Conservation (phyloP, 1,140 invertebrate genomes). For the Drosophila cardini region DNA sequence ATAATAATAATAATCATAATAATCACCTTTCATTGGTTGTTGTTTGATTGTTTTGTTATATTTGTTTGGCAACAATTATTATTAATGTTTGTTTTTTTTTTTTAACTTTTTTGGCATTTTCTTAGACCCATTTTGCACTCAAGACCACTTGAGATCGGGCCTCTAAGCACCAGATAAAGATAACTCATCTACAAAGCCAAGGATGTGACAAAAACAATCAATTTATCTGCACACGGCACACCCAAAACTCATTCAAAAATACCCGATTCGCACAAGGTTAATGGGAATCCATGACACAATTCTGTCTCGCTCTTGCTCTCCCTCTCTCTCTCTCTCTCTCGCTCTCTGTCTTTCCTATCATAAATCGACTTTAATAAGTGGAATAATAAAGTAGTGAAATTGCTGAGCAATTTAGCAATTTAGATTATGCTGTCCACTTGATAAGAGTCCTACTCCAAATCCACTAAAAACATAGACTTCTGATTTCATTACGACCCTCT, state of each 20-base stretch:
- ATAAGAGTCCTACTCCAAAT: conserved; percentile 11
- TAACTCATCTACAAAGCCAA: conserved; percentile 11
- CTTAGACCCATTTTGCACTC: conserved; percentile 27
- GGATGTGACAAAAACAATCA: conserved; percentile 11
- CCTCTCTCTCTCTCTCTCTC: background rate
- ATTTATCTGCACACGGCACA: conserved; percentile 27
- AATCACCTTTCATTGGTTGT: conserved; percentile 35
- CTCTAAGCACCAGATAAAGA: conserved; percentile 1
- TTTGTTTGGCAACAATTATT: conserved; percentile 46
- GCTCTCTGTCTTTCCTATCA: background rate
- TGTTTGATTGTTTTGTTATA: conserved; percentile 26
- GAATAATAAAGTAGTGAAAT: conserved; percentile 7
- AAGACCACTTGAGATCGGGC: conserved; percentile 21
- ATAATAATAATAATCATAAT: conserved; percentile 19
- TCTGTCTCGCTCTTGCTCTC: background rate
- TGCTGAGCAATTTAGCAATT: background rate
- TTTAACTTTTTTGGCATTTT: conserved; percentile 5
- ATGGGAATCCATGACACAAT: conserved; percentile 4
- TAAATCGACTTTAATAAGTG: conserved; percentile 13
- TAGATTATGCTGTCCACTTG: conserved; percentile 14
- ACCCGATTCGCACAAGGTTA: conserved; percentile 5
- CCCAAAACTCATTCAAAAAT: background rate
- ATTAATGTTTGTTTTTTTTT: conserved; percentile 5
- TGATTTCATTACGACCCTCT: conserved; percentile 5
- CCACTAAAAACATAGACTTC: conserved; percentile 13